phyloP scores from a whole-genome alignment of 2,797 vertebrate genomes.

The Australoheros facetus region DNA sequence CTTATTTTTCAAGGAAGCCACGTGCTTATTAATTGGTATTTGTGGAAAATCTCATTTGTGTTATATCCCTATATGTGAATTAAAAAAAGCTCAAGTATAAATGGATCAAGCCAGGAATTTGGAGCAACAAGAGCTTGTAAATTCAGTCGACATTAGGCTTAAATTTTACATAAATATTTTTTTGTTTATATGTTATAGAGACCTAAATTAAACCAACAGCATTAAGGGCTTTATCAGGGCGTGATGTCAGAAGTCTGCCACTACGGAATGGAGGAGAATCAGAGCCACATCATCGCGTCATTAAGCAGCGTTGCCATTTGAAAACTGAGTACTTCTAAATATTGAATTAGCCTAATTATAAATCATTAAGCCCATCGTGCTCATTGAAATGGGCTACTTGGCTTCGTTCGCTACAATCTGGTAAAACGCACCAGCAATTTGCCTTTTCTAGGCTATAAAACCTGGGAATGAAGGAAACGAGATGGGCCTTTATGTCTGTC shows the following conservation, averaged over 20 bases:
- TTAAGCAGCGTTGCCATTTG: neutral
- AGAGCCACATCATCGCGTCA: neutral
- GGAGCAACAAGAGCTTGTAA: neutral
- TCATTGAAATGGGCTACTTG: constrained; percentile 11
- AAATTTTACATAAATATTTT: constrained; percentile 16
- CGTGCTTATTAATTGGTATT: neutral
- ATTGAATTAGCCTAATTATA: constrained; percentile 35
- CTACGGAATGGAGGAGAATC: constrained; percentile 8
- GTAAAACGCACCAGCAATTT: constrained; percentile 8
- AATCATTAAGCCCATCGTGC: constrained; percentile 21
- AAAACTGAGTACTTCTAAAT: constrained; percentile 16
- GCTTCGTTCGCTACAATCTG: constrained; percentile 12
- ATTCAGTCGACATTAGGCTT: constrained; percentile 1
- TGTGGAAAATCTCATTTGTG: constrained; percentile 4
- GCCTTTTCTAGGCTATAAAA: constrained; percentile 22
- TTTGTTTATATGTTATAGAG: constrained; percentile 19
- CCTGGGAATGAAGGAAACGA: constrained; percentile 33
- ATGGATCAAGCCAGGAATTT: constrained; percentile 11
- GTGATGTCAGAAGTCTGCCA: constrained; percentile 10
- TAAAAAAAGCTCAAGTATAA: accelerated
- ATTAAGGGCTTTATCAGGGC: neutral
- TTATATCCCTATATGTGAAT: neutral
- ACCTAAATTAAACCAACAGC: neutral
- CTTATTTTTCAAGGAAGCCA: neutral
- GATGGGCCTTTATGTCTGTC: constrained; percentile 11